Evolutionary conservation across 2,113 vertebrate genomes (phyloP).

Genomic region (Empidonax traillii): DNA sequence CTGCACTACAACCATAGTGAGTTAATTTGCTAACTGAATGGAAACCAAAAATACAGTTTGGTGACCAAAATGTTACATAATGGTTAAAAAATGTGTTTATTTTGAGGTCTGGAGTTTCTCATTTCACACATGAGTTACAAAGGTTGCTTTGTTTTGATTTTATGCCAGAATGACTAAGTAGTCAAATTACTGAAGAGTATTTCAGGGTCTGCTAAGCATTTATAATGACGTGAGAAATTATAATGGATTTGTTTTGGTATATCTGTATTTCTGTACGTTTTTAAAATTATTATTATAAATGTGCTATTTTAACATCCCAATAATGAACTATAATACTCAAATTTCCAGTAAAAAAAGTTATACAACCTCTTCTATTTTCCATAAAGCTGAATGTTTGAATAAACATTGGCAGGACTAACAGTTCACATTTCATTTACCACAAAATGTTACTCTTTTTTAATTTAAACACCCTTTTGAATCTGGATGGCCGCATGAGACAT

Average conservation of each 20-base stretch:
- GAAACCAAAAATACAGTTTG: not conserved
- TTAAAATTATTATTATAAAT: not conserved
- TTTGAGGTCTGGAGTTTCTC: slow-evolving; percentile 21
- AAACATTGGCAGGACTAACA: not conserved
- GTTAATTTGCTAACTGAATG: slow-evolving; percentile 7
- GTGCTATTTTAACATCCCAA: not conserved
- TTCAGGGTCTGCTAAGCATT: slow-evolving; percentile 53
- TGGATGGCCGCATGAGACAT: not conserved
- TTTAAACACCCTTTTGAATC: not conserved
- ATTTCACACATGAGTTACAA: slow-evolving; percentile 67
- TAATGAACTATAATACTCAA: not conserved
- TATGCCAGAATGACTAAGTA: slow-evolving; percentile 13
- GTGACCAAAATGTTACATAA: slow-evolving; percentile 8
- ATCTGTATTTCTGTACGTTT: not conserved
- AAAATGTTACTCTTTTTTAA: not conserved
- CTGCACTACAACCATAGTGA: not conserved
- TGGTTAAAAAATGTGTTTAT: not conserved
- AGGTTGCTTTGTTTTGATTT: slow-evolving; percentile 46
- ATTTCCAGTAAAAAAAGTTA: not conserved
- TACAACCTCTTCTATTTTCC: not conserved
- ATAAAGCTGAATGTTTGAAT: not conserved
- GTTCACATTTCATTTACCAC: not conserved
- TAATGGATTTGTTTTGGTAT: slow-evolving; percentile 34
- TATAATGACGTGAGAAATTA: not conserved
- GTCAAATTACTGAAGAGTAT: slow-evolving; percentile 17